Evolutionary conservation across 2,797 vertebrate species (phyloP).

Genomic region (Prionace glauca): DNA sequence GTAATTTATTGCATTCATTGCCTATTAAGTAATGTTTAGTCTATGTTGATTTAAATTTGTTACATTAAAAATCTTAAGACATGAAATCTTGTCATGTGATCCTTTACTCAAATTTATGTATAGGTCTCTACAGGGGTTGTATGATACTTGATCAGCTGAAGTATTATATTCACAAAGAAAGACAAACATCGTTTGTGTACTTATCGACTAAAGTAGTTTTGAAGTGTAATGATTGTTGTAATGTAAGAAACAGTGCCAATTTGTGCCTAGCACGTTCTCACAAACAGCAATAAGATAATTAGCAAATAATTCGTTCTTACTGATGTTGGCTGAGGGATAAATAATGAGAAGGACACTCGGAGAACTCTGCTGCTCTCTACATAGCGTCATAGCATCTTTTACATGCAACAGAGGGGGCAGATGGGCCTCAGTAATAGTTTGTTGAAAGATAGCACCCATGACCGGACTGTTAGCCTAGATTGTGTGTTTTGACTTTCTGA

Average conservation of each 20-base stretch:
- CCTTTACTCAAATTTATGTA: neutral
- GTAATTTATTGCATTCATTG: no score
- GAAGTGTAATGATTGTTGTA: neutral
- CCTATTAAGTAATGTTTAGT: neutral
- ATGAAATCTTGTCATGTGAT: neutral
- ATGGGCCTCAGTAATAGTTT: neutral
- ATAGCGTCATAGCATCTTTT: neutral
- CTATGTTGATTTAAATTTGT: neutral
- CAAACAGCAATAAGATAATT: neutral
- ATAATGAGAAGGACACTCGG: neutral
- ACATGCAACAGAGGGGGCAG: neutral
- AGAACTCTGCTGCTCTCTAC: neutral
- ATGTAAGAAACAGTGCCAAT: neutral
- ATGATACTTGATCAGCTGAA: neutral
- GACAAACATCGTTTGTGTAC: neutral
- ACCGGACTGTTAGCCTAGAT: neutral
- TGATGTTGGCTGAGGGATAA: neutral
- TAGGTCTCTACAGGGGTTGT: neutral
- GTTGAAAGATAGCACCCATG: neutral
- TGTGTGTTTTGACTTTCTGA: neutral
- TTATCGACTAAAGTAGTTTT: neutral
- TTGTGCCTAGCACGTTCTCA: neutral
- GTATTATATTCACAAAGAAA: neutral
- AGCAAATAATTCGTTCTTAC: neutral
- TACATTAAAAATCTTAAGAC: neutral